Evolutionary conservation across 2,113 vertebrate species (phyloP).

Genomic region (Callithrix jacchus): DNA sequence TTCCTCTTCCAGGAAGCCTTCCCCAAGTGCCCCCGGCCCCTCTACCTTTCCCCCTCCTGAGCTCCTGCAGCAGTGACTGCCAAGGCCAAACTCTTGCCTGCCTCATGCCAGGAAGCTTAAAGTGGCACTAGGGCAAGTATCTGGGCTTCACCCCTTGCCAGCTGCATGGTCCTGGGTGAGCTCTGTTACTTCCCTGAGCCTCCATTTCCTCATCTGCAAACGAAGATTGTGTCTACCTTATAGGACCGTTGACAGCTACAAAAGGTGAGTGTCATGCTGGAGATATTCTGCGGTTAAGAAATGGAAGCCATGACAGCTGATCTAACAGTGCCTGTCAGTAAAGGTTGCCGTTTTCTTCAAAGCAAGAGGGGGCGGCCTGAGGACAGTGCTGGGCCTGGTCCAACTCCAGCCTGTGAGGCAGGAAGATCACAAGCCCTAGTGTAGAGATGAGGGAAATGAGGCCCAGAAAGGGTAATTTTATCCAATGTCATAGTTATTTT

Average conservation of each 20-base stretch:
- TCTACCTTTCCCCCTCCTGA: neutral
- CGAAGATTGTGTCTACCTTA: fast-evolving
- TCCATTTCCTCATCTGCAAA: neutral
- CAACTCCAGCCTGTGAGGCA: neutral
- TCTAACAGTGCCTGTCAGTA: too few relatives aligned
- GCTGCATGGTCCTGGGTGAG: neutral
- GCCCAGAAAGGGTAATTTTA: neutral
- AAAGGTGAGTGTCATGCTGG: neutral
- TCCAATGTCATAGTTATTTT: neutral
- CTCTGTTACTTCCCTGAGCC: neutral
- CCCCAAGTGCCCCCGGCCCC: neutral
- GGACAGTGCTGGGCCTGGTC: neutral
- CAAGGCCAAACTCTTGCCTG: neutral
- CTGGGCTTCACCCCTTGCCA: neutral
- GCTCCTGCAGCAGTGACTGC: neutral
- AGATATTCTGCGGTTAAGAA: neutral
- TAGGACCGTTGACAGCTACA: neutral
- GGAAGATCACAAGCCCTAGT: neutral
- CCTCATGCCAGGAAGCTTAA: neutral
- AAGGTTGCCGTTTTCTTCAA: too few relatives aligned
- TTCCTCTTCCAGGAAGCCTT: neutral
- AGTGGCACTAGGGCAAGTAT: neutral
- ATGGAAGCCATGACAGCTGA: neutral
- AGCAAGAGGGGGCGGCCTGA: neutral
- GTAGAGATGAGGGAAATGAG: neutral